Evolutionary conservation across 2,113 vertebrate species (phyloP), one percentile per base, ranked within the genome.

Genomic region (Barbus barbus): DNA sequence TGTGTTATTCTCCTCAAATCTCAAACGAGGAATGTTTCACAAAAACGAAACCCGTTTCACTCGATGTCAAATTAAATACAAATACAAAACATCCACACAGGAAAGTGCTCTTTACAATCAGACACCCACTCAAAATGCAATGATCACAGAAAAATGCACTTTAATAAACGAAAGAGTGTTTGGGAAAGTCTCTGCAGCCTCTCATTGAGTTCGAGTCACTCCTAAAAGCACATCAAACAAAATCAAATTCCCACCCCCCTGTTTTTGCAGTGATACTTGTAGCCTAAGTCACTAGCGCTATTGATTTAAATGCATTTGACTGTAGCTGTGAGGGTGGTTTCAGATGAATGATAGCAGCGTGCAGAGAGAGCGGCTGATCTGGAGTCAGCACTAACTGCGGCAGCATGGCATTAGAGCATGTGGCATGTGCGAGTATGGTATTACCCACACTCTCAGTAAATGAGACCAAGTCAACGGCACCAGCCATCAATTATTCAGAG

Each of bases 401-500:
- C 84, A 86, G 85, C 74, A 84, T 83, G 84, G 82, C 83, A 88
- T 88, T 85, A 87, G 84, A 85, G 88, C 88, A 81, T 87, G 86
- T 88, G 85, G 86, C 86, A 88, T 90, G 85, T 82, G 85, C 69
- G 83, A 86, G 87, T 89, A 89, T 90, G 89, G 90, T 88, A 96
- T 96, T 96, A 96, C 96, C 96, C 95, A 92, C 95, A 94, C 93
- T 95, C 96, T 96, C 96, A 96, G 95, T 96, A 97, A 96, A 96
- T 96, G 96, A 96, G 95, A 96, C 95, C 95, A 94, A 94, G 94
- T 94, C 95, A 96, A 96, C 94, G 95, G 95, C 95, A 94, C 94
- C 92, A 93, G 90, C 92, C 94, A 97, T 97, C 96, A 96, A 97
- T 97, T 96, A 97, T 97, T 97, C 96, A 97, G 94, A 94, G 93